Evolutionary conservation across 2,113 vertebrate genomes (phyloP).

Genomic region (Cephalopholis sonnerati): DNA sequence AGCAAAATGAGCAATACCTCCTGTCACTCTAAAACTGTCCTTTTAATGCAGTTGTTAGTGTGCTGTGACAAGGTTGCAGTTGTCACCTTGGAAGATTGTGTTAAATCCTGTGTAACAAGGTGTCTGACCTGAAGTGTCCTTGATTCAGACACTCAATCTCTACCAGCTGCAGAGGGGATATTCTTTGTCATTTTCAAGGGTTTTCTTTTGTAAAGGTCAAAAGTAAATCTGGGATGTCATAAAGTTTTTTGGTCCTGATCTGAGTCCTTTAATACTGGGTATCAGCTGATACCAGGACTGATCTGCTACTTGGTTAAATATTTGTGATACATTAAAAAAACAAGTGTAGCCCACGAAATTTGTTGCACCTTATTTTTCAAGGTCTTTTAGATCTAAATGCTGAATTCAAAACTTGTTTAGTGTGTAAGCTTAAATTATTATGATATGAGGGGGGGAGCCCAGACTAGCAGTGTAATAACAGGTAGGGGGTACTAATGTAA

Average conservation of each 20-base stretch:
- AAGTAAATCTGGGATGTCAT: background rate
- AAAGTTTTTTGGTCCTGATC: background rate
- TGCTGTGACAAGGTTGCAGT: background rate
- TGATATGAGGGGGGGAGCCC: too few relatives aligned
- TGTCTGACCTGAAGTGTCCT: background rate
- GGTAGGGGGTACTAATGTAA: background rate
- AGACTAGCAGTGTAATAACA: too few relatives aligned
- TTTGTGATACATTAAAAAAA: background rate
- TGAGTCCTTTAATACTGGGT: background rate
- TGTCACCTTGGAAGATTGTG: background rate
- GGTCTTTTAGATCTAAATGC: background rate
- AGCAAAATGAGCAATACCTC: background rate
- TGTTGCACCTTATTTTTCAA: background rate
- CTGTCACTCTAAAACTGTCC: background rate
- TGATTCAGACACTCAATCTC: background rate
- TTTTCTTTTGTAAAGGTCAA: background rate
- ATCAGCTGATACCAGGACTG: background rate
- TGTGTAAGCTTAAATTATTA: background rate
- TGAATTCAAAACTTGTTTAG: background rate
- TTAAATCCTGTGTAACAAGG: background rate
- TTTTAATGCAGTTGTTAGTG: background rate
- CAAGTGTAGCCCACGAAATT: background rate
- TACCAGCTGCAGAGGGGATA: background rate
- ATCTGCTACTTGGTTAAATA: background rate
- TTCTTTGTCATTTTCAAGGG: background rate